phyloP scores from a whole-genome alignment of 2,113 vertebrate species.

The Tringa solitaria region DNA sequence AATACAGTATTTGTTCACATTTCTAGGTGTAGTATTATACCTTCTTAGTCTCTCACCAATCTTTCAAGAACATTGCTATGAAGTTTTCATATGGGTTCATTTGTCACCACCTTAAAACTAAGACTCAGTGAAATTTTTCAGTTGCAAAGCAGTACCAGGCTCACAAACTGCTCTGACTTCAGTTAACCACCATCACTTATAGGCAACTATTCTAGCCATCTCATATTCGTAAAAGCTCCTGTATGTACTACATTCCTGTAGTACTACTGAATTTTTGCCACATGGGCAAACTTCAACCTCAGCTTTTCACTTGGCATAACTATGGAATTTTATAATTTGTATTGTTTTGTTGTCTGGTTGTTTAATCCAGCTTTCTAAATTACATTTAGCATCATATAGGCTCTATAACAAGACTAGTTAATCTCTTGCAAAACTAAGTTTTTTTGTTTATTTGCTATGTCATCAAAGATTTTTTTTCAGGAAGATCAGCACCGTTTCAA shows the following conservation, averaged over 20 bases:
- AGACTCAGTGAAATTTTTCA: not conserved
- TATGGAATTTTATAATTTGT: not conserved
- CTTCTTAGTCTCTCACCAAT: not conserved
- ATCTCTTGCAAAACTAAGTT: not conserved
- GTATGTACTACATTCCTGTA: rapidly evolving
- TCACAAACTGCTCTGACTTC: not conserved
- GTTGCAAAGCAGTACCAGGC: not conserved
- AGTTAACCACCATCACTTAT: not conserved
- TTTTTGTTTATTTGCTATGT: not conserved
- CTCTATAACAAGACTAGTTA: not conserved
- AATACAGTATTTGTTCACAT: not conserved
- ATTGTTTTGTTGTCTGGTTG: not conserved
- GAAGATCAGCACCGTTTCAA: not conserved
- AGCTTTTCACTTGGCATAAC: not conserved
- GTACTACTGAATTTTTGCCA: not conserved
- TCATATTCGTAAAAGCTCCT: not conserved
- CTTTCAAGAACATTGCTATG: not conserved
- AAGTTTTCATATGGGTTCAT: not conserved
- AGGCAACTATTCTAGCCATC: not conserved
- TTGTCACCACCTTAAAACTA: not conserved
- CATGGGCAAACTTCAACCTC: not conserved
- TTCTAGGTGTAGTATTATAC: not conserved
- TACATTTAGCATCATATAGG: not conserved
- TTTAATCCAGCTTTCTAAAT: not conserved
- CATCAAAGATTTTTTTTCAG: not conserved